Percentiles rank a stretch among this genome's conserved stretches.
These are phyloP conservation scores for Salvator merianae DNA, from an alignment of 2,113 vertebrate species.

Conservation along the genomic window DNA sequence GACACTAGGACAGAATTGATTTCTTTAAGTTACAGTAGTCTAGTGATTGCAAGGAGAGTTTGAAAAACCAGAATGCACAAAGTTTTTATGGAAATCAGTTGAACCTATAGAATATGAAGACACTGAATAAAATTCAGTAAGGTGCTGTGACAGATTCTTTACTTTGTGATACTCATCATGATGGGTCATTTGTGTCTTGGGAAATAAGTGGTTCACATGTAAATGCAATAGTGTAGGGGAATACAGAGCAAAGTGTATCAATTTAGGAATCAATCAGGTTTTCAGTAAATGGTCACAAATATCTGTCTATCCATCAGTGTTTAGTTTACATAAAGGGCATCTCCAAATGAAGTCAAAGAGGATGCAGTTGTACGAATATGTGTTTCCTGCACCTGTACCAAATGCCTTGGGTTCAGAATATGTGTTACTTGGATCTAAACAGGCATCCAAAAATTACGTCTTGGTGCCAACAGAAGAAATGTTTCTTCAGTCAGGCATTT, in stretches of 20 bases:
- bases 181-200: not conserved
- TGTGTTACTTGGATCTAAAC: no score
- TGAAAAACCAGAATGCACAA: not conserved
- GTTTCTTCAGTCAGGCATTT: no score
- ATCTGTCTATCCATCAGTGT: no score
- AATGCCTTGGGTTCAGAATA: no score
- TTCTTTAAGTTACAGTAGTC: not conserved
- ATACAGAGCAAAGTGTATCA: not conserved
- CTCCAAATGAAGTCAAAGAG: no score
- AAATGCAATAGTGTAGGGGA: not conserved
- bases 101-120: not conserved
- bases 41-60: not conserved
- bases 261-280: not conserved
- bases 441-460: no score
- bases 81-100: not conserved
- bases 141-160: fast-evolving
- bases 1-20: slow-evolving; percentile 13
- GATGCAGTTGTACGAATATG: no score
- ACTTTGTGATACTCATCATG: not conserved
- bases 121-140: not conserved
- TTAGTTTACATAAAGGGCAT: no score
- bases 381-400: no score
- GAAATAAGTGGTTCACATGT: not conserved
- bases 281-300: not conserved
- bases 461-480: no score